Conservation (phyloP, 2,797 vertebrate genomes). For the Hydrophis major region DNA sequence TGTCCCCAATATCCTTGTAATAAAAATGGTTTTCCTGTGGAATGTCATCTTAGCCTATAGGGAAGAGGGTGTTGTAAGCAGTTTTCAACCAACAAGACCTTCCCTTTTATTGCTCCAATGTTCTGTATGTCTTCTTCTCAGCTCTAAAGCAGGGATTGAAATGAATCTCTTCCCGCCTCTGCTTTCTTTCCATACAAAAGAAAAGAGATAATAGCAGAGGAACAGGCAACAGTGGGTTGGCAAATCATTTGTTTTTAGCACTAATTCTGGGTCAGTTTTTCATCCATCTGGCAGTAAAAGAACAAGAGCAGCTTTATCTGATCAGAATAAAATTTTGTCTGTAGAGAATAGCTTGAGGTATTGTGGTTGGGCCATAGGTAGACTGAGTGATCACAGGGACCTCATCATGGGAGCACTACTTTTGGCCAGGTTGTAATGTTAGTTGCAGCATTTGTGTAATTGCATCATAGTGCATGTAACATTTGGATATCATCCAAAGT, state of each 20-base stretch:
- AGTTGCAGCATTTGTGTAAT: neutral
- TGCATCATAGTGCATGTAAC: neutral
- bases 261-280: constrained; percentile 11
- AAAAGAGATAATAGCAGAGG: constrained; percentile 13
- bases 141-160: constrained; percentile 20
- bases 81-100: neutral
- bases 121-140: constrained; percentile 3
- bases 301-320: constrained; percentile 4
- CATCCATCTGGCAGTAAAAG: neutral
- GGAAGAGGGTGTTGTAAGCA: neutral
- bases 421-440: neutral
- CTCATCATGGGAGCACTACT: neutral
- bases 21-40: neutral
- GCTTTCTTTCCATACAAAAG: constrained; percentile 26
- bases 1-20: constrained; percentile 1
- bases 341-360: neutral
- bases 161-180: constrained; percentile 43
- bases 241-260: constrained; percentile 8
- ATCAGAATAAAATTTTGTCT: neutral
- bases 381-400: neutral
- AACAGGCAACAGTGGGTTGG: constrained; percentile 1
- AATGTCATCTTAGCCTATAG: neutral
- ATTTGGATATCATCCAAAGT: neutral
- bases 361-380: neutral
- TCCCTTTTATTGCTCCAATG: neutral